Percentiles rank a stretch among this genome's conserved stretches.
Evolutionary conservation across 2,113 vertebrate species (phyloP).

Genomic region (Macquaria australasica): DNA sequence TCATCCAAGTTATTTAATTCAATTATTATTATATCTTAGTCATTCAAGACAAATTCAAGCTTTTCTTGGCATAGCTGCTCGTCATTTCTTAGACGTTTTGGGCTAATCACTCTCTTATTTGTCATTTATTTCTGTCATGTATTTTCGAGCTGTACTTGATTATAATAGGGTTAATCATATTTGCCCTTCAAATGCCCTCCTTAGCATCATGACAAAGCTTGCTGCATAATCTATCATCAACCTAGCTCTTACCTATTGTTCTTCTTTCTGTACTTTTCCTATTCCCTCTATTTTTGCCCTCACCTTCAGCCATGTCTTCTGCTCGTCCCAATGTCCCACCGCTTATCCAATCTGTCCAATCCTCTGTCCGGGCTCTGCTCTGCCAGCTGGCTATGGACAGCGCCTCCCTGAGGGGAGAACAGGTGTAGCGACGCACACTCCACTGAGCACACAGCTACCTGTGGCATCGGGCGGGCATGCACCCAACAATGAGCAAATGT

Average conservation of each 20-base stretch:
- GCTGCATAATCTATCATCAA: slow-evolving; percentile 18
- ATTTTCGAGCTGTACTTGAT: not conserved
- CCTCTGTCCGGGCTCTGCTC: slow-evolving; percentile 58
- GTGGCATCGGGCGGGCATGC: slow-evolving; percentile 68
- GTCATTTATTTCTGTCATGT: not conserved
- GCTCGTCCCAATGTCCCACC: slow-evolving; percentile 70
- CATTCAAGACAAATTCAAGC: not conserved
- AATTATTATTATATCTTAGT: too few relatives aligned
- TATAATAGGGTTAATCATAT: not conserved
- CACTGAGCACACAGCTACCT: slow-evolving; percentile 78
- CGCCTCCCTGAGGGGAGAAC: slow-evolving; percentile 79
- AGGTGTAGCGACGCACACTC: slow-evolving; percentile 81
- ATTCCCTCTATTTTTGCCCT: slow-evolving; percentile 66
- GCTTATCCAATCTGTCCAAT: slow-evolving; percentile 81
- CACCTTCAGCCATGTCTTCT: slow-evolving; percentile 76
- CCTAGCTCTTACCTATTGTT: slow-evolving; percentile 14
- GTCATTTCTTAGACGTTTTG: too few relatives aligned
- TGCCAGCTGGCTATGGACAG: slow-evolving; percentile 81
- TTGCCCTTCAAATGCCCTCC: slow-evolving; percentile 26
- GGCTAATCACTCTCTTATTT: not conserved
- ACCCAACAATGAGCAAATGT: slow-evolving; percentile 50
- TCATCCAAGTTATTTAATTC: too few relatives aligned
- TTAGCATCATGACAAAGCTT: slow-evolving; percentile 2
- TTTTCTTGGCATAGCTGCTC: not conserved
- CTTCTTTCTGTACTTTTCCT: slow-evolving; percentile 60